phyloP scores from a whole-genome alignment of 2,888 invertebrate species.

The Poecilus cupreus region DNA sequence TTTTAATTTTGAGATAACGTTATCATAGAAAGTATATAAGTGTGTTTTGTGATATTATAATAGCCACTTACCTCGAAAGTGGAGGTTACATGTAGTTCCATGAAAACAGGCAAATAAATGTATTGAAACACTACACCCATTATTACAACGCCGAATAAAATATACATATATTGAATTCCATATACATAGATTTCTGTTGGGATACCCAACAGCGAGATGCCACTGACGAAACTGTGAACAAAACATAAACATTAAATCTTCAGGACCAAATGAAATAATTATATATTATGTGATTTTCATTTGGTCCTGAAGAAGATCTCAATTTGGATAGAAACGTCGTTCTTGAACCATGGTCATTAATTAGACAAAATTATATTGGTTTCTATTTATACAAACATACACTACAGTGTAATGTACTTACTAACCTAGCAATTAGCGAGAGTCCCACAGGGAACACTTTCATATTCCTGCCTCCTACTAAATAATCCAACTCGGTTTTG shows the following conservation, averaged over 20 bases:
- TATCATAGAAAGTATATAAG: too few relatives aligned
- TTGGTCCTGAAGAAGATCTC: too few relatives aligned
- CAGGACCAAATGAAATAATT: conserved; percentile 71
- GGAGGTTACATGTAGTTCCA: conserved; percentile 78
- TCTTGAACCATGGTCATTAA: too few relatives aligned
- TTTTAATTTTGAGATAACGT: too few relatives aligned
- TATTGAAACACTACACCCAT: conserved; percentile 81
- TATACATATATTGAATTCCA: conserved; percentile 85
- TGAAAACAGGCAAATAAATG: conserved; percentile 85
- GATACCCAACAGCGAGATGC: conserved; percentile 71
- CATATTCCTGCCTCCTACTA: conserved; percentile 89
- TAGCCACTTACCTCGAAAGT: conserved; percentile 83
- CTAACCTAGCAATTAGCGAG: conserved; percentile 88
- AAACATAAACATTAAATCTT: conserved; percentile 70
- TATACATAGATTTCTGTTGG: conserved; percentile 87
- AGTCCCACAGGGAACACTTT: conserved; percentile 87
- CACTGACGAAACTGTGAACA: conserved; percentile 71
- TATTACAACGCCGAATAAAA: conserved; percentile 78
- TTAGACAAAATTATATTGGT: too few relatives aligned
- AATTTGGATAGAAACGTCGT: too few relatives aligned
- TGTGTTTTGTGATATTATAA: conserved; percentile 81
- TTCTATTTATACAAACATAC: too few relatives aligned
- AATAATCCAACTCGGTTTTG: conserved; percentile 80
- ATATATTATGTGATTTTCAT: too few relatives aligned
- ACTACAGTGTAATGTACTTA: too few relatives aligned